Conservation (phyloP, 2,113 vertebrate genomes). For the Euleptes europaea region DNA sequence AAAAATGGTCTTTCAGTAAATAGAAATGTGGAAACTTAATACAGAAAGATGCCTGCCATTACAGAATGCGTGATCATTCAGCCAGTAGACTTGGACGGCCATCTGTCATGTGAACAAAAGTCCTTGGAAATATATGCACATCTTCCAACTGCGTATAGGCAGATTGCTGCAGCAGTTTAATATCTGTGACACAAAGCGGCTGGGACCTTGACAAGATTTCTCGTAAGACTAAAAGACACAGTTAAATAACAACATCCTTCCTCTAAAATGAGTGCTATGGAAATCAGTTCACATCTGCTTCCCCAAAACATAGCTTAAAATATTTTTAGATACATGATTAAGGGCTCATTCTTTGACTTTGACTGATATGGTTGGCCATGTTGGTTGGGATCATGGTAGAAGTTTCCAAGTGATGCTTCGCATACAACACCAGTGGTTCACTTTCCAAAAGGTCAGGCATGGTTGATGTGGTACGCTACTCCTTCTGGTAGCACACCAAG, state of each 20-base stretch:
- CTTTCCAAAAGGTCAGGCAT: neutral
- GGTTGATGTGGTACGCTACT: neutral
- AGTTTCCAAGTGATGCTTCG: neutral
- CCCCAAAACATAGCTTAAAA: neutral
- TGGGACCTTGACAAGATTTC: neutral
- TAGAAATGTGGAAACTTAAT: neutral
- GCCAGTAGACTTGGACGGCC: neutral
- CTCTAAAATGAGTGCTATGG: neutral
- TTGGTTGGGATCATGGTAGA: neutral
- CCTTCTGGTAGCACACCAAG: neutral
- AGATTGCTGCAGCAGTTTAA: neutral
- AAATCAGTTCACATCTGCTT: too few relatives aligned
- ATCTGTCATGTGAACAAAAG: neutral
- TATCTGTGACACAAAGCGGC: fast-evolving
- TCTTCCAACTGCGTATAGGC: neutral
- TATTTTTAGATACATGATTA: neutral
- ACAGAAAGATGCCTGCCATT: neutral
- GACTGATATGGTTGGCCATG: neutral
- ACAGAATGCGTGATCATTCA: neutral
- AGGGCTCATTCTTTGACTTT: neutral
- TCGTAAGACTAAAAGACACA: neutral
- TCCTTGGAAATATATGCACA: neutral
- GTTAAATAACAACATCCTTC: neutral
- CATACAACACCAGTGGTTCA: neutral
- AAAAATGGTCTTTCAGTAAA: neutral